phyloP scores from a whole-genome alignment of 2,888 invertebrate genomes.

The Drosophila hamatofila region DNA sequence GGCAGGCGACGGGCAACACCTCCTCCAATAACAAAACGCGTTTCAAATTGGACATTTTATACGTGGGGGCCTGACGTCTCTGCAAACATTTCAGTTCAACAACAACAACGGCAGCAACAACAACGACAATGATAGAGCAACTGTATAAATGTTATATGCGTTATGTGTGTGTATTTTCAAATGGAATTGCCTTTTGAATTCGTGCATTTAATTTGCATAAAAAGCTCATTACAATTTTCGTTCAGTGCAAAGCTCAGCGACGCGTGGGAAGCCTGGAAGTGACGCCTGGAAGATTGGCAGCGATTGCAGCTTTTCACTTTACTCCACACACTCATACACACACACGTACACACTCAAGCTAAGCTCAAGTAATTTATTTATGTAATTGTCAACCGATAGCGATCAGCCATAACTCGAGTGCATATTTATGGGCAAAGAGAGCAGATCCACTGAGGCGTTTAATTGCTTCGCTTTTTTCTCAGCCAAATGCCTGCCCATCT shows the following conservation, averaged over 20 bases:
- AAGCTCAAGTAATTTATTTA: conserved; percentile 37
- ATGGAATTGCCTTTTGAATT: conserved; percentile 57
- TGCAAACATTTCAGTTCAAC: conserved; percentile 41
- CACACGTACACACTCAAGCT: neutral
- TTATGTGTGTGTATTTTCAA: conserved; percentile 47
- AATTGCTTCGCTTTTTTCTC: conserved; percentile 24
- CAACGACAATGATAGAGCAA: conserved; percentile 28
- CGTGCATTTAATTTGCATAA: conserved; percentile 62
- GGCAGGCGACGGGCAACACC: conserved; percentile 51
- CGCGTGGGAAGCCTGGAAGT: conserved; percentile 50
- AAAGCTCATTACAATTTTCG: conserved; percentile 58
- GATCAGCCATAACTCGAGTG: conserved; percentile 38
- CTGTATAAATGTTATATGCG: conserved; percentile 44
- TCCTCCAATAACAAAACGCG: conserved; percentile 60
- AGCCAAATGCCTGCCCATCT: conserved; percentile 8
- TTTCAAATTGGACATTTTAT: conserved; percentile 55
- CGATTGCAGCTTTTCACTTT: conserved; percentile 34
- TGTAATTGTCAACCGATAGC: conserved; percentile 51
- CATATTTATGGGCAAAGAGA: conserved; percentile 47
- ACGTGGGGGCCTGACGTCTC: conserved; percentile 52
- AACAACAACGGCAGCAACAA: conserved; percentile 7
- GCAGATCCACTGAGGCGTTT: conserved; percentile 37
- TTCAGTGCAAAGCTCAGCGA: conserved; percentile 34
- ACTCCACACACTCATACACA: neutral
- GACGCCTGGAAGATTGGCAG: conserved; percentile 27